phyloP scores from a whole-genome alignment of 1,140 invertebrate genomes.

The Scaptomyza montana region DNA sequence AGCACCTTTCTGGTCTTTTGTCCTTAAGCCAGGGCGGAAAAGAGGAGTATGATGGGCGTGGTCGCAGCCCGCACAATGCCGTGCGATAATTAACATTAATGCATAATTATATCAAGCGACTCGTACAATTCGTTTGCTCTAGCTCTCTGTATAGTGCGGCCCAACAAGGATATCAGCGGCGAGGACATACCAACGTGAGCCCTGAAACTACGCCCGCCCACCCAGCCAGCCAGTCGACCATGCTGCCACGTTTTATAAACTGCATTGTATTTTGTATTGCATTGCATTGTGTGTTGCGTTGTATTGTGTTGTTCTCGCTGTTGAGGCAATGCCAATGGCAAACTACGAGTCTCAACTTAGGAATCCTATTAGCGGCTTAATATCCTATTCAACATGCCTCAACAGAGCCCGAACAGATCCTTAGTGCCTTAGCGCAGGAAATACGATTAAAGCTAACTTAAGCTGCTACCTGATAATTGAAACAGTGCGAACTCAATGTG shows the following conservation, averaged over 20 bases:
- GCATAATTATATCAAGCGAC: constrained; percentile 63
- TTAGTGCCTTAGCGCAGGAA: neutral
- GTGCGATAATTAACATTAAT: constrained; percentile 67
- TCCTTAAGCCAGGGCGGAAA: constrained; percentile 43
- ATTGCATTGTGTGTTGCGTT: neutral
- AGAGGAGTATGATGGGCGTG: neutral
- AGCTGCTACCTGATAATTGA: constrained; percentile 1
- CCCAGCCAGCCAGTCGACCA: neutral
- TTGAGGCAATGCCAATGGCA: neutral
- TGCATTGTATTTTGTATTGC: neutral
- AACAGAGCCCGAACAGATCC: neutral
- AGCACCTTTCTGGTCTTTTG: constrained; percentile 27
- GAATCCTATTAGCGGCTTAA: constrained; percentile 2
- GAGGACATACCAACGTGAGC: neutral
- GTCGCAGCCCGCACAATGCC: constrained; percentile 37
- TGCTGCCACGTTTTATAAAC: neutral
- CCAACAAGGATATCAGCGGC: constrained; percentile 13
- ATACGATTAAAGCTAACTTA: neutral
- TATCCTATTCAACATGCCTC: neutral
- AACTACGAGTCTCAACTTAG: neutral
- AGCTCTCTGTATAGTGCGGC: constrained; percentile 32
- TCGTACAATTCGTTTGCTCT: constrained; percentile 25
- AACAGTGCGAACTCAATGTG: neutral
- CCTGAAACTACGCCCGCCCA: no score
- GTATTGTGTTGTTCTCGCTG: neutral